Evolutionary conservation across 23 tunicate species (phyloP).

Genomic region (Styela plicata): DNA sequence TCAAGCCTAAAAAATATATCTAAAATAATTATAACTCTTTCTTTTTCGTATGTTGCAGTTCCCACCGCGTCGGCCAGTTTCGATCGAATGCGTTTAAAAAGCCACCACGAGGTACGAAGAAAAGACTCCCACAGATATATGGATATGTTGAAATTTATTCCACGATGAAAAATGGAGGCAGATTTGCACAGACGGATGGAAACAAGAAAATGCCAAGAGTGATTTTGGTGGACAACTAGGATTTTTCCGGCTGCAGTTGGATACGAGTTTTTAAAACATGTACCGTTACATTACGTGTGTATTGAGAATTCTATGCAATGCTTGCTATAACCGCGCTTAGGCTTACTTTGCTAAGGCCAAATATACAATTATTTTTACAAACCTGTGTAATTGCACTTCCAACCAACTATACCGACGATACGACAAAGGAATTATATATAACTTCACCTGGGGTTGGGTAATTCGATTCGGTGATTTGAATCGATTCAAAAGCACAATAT

Average conservation of each 20-base stretch:
- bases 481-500: no score
- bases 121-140: conserved; percentile 38
- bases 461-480: no score
- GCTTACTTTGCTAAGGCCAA: no score
- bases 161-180: conserved; percentile 67
- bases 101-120: conserved; percentile 49
- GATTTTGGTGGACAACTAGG: conserved; percentile 90
- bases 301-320: conserved; percentile 32
- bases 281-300: conserved; percentile 24
- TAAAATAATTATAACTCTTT: no score
- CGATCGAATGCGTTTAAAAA: conserved; percentile 41
- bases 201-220: conserved; percentile 39
- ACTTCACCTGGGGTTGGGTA: no score
- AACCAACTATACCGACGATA: conserved; percentile 2
- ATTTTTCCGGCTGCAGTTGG: conserved; percentile 59
- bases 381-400: no score
- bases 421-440: no score
- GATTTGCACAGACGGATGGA: conserved; percentile 58
- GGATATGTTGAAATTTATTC: conserved; percentile 67
- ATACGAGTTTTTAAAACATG: conserved; percentile 9
- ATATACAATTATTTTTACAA: no score
- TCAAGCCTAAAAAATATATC: no score
- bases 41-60: no score
- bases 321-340: no score
- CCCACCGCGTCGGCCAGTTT: conserved; percentile 19